A percentile compares a stretch with the other conserved stretches of the same genome.
Evolutionary conservation across 35 echinoderm and acorn worm species (phyloP).

Genomic region (Apostichopus japonicus): DNA sequence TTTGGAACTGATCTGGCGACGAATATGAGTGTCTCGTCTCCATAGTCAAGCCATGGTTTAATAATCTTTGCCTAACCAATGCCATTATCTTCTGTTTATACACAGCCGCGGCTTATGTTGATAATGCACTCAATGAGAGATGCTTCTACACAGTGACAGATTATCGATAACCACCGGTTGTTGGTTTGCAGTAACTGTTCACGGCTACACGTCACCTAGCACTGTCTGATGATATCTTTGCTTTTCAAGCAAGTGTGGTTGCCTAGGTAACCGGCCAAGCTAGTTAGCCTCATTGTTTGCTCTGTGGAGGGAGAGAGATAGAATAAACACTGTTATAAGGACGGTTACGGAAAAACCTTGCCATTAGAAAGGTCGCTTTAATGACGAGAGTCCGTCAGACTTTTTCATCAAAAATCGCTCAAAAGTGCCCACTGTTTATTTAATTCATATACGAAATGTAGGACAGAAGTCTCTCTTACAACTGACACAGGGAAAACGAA

Average conservation of each 20-base stretch:
- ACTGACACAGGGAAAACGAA: neutral
- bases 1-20: constrained; percentile 4
- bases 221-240: neutral
- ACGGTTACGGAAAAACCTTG: neutral
- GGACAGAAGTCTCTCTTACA: neutral
- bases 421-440: neutral
- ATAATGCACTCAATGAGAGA: neutral
- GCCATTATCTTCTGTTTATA: constrained; percentile 44
- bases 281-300: constrained; percentile 7
- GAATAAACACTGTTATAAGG: constrained; percentile 36
- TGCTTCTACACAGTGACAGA: neutral
- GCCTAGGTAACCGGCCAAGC: constrained; percentile 54
- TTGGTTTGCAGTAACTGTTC: neutral
- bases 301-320: constrained; percentile 13
- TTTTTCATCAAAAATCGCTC: neutral
- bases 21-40: constrained; percentile 51
- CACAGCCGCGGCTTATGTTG: neutral
- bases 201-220: neutral
- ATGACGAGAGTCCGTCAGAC: neutral
- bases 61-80: constrained; percentile 28
- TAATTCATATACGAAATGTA: neutral
- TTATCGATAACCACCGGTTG: neutral
- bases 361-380: neutral
- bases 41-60: constrained; percentile 8
- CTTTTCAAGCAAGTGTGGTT: constrained; percentile 37